phyloP scores from a whole-genome alignment of 1,140 invertebrate species.

The Drosophila saltans region DNA sequence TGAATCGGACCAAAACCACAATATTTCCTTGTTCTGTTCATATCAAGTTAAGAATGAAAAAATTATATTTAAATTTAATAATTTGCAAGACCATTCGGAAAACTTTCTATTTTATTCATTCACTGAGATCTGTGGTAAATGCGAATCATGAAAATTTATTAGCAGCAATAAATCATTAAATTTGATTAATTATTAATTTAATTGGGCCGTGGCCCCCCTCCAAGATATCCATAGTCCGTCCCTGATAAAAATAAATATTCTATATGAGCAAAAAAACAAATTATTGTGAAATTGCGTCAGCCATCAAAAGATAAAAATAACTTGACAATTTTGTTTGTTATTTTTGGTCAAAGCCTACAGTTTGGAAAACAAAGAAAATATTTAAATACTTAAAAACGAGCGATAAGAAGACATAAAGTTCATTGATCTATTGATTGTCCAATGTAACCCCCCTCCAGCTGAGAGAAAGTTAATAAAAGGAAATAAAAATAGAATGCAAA shows the following conservation, averaged over 20 bases:
- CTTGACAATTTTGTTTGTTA: constrained; percentile 17
- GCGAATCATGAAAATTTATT: too few species aligned
- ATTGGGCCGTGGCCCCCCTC: not conserved
- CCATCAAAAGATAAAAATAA: constrained; percentile 56
- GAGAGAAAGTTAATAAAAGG: not conserved
- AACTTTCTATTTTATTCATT: too few species aligned
- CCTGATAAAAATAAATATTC: constrained; percentile 2
- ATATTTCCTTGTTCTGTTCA: not conserved
- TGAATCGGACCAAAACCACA: not conserved
- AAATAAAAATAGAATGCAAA: not conserved
- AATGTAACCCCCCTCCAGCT: not conserved
- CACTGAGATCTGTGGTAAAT: too few species aligned
- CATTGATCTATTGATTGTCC: constrained; percentile 30
- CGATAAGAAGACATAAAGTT: constrained; percentile 47
- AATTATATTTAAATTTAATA: too few species aligned
- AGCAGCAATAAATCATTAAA: too few species aligned
- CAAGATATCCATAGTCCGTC: not conserved
- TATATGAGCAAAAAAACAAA: constrained; percentile 16
- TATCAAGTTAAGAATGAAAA: not conserved
- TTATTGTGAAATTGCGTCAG: constrained; percentile 66
- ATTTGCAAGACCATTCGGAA: too few species aligned
- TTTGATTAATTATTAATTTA: not conserved
- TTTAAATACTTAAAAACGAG: not conserved
- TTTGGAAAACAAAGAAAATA: constrained; percentile 19
- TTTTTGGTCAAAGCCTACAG: constrained; percentile 24